Evolutionary conservation across 2,888 invertebrate genomes (phyloP).

Genomic region (Eristalis arbustorum): DNA sequence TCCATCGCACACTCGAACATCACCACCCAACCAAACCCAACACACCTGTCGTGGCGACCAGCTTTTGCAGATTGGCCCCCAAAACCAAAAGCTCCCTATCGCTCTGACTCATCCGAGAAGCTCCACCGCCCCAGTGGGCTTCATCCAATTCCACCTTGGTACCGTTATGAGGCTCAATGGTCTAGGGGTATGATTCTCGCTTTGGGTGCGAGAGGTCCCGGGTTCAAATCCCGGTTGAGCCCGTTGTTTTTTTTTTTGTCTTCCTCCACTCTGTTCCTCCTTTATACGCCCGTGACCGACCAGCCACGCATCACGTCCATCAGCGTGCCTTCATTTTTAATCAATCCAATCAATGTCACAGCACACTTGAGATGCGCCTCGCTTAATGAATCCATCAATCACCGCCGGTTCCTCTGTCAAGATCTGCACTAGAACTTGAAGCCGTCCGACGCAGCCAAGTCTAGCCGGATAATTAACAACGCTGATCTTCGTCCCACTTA

Average conservation of each 20-base stretch:
- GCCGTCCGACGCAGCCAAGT: constrained; percentile 9
- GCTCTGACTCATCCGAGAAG: neutral
- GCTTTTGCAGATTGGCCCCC: neutral
- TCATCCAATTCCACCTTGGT: neutral
- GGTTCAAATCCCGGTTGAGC: constrained; percentile 80
- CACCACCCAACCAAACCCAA: neutral
- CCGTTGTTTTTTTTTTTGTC: constrained; percentile 62
- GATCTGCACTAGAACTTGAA: constrained; percentile 61
- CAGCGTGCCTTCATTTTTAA: neutral
- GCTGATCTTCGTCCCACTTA: constrained; percentile 7
- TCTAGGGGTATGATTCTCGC: constrained; percentile 80
- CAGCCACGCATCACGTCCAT: no score
- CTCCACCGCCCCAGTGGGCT: neutral
- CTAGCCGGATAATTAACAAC: constrained; percentile 65
- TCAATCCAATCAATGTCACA: constrained; percentile 53
- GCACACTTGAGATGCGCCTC: constrained; percentile 13
- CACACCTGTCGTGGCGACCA: neutral
- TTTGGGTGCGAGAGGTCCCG: constrained; percentile 80
- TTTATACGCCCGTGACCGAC: no score
- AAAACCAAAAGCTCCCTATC: neutral
- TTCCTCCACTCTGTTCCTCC: neutral
- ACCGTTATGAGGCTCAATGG: constrained; percentile 76
- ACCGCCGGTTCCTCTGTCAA: constrained; percentile 38
- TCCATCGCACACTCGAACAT: neutral
- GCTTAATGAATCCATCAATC: constrained; percentile 63